Conservation (phyloP, 2,888 invertebrate genomes). For the Conistra vaccinii region DNA sequence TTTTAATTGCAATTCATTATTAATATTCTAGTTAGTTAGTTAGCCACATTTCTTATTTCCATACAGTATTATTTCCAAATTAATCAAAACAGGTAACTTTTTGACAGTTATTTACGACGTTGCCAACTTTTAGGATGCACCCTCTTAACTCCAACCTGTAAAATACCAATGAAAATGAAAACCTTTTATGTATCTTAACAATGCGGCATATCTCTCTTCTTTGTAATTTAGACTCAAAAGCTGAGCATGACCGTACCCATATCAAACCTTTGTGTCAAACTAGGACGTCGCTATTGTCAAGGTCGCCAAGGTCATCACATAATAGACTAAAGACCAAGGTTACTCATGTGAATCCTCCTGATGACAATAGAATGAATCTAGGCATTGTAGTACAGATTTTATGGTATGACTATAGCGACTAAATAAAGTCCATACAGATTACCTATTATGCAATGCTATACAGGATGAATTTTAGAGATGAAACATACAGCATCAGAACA, state of each 20-base stretch:
- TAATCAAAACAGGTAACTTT: too few relatives aligned
- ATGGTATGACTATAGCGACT: background rate
- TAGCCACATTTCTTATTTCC: too few relatives aligned
- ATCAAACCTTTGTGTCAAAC: conserved; percentile 35
- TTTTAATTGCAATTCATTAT: too few relatives aligned
- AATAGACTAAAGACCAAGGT: conserved; percentile 30
- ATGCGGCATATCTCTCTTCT: conserved; percentile 23
- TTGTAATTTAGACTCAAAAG: background rate
- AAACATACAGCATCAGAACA: background rate
- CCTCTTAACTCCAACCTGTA: background rate
- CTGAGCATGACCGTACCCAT: conserved; percentile 11
- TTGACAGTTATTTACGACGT: too few relatives aligned
- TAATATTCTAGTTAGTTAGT: too few relatives aligned
- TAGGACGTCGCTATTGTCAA: conserved; percentile 28
- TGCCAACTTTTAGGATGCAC: too few relatives aligned
- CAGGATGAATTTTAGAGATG: background rate
- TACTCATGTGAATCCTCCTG: conserved; percentile 18
- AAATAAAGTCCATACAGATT: background rate
- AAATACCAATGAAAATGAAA: background rate
- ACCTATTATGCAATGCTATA: background rate
- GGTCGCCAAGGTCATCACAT: conserved; percentile 36
- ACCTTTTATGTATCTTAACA: background rate
- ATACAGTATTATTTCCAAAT: too few relatives aligned
- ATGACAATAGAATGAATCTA: conserved; percentile 31
- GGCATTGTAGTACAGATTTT: conserved; percentile 29